Base-by-base conservation (phyloP, 1,140 invertebrate species). In the Temnothorax longispinosus region DNA sequence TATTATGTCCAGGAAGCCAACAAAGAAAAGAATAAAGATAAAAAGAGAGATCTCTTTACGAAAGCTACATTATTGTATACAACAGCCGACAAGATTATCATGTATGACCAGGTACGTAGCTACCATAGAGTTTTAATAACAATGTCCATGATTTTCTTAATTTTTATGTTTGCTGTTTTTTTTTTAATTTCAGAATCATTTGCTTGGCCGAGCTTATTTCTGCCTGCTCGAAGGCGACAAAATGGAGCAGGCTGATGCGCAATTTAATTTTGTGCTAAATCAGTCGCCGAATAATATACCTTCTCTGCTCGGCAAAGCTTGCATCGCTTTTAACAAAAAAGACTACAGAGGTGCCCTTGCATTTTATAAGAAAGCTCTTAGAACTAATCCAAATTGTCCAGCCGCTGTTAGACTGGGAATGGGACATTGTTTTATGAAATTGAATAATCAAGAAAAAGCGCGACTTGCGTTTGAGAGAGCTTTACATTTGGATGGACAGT, bases 251-350 rank as follows among this genome's bases (percentile, higher is more conserved):
- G 99, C 99, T 13, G 99, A 99, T 97, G 98, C 99, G 1, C 99
- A 99, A 94, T 99, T 99, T 93, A 99, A 99, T 96, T 99, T 99
- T 96, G 99, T 99, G 0, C 95, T 99, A 0, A 99, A 99, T 96
- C 98, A 99, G 93, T 98, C 98, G 2, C 98, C 97, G 10, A 99
- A 98, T 92, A 99, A 99, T 96, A 99, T 99, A 88, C 99, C 99
- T 2, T 98, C 98, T 18, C 94, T 99, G 52, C 96, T 99, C 8
- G 99, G 99, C 50, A 99, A 99, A 97, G 99, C 99, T 0, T 99
- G 99, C 92, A 99, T 99, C 92, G 98, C 98, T 1, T 98, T 98
- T 91, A 98, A 98, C 92, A 98, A 98, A 85, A 99, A 98, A 93
- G 98, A 99, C 92, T 99, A 98, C 93, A 96, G 99, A 93, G 98